Conservation (phyloP, 2,113 vertebrate genomes). For the Penelope pileata region DNA sequence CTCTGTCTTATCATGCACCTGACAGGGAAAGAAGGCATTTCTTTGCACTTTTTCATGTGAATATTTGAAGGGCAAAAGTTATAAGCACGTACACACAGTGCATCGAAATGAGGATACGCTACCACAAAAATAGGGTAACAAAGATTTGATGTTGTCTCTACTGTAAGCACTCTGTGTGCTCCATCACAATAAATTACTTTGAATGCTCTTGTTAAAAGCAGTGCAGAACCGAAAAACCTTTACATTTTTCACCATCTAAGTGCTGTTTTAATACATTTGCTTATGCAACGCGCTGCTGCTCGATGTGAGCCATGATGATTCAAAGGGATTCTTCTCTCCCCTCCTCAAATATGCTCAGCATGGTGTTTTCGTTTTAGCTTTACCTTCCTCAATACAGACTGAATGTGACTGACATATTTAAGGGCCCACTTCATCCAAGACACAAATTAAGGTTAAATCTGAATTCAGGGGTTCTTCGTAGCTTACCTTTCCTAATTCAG, state of each 20-base stretch:
- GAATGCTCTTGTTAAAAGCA: background rate
- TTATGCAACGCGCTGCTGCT: background rate
- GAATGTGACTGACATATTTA: background rate
- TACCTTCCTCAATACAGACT: background rate
- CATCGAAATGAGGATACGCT: background rate
- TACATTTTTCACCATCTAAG: background rate
- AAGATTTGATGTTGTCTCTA: background rate
- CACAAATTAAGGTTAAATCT: background rate
- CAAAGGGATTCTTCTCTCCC: background rate
- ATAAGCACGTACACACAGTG: background rate
- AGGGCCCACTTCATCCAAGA: background rate
- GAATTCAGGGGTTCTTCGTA: background rate
- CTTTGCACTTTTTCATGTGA: background rate
- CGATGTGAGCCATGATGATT: background rate
- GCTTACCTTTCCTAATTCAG: background rate
- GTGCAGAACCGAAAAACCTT: background rate
- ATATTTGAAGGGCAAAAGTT: background rate
- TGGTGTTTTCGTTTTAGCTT: background rate
- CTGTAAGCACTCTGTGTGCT: background rate
- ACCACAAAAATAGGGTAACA: background rate
- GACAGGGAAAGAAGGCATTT: background rate
- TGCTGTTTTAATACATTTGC: background rate
- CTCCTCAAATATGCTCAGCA: background rate
- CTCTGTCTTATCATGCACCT: background rate
- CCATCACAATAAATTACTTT: background rate